Evolutionary conservation across 2,113 vertebrate species (phyloP).

Genomic region (Budorcas taxicolor): DNA sequence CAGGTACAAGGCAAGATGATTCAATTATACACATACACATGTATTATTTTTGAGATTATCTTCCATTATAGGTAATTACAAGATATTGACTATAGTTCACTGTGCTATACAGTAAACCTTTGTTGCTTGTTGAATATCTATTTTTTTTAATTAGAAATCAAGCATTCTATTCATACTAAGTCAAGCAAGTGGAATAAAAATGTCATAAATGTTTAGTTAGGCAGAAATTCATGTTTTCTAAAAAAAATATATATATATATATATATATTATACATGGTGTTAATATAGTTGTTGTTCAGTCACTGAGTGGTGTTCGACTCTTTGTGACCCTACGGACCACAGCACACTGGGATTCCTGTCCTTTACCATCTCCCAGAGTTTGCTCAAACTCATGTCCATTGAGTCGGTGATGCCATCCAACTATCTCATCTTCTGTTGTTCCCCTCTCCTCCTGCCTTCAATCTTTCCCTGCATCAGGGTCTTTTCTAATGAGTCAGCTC

Average conservation of each 20-base stretch:
- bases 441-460: neutral
- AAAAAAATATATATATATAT: neutral
- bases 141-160: too few relatives aligned
- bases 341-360: neutral
- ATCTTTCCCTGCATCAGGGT: neutral
- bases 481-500: neutral
- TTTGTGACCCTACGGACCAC: neutral
- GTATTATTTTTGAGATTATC: neutral
- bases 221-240: too few relatives aligned
- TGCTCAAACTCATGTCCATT: neutral
- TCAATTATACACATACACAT: neutral
- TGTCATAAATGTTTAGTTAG: too few relatives aligned
- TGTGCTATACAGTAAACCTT: too few relatives aligned
- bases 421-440: neutral
- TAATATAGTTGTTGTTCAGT: neutral
- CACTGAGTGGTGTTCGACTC: neutral
- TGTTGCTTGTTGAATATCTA: too few relatives aligned
- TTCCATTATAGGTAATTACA: too few relatives aligned
- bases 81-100: too few relatives aligned
- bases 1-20: neutral
- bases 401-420: neutral
- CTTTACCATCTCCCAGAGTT: neutral
- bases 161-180: too few relatives aligned
- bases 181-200: too few relatives aligned
- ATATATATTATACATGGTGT: neutral